Evolutionary conservation across 2,888 invertebrate genomes (phyloP).

Genomic region (Nomada lathburiana): DNA sequence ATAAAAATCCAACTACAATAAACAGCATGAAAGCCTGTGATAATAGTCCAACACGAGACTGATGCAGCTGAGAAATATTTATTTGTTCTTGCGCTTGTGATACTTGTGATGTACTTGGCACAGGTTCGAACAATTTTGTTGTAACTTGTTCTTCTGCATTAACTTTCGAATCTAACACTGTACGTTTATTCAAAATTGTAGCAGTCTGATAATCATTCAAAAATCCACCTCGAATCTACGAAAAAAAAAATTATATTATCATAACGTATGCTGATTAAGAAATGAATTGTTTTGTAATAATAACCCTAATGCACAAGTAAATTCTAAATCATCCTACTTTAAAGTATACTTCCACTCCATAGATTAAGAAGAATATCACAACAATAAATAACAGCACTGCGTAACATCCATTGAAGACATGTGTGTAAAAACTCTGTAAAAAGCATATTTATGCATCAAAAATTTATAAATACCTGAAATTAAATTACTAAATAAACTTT

Average conservation of each 20-base stretch:
- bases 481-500: background rate
- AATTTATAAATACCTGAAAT: constrained; percentile 13
- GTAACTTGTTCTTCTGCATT: constrained; percentile 85
- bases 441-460: constrained; percentile 54
- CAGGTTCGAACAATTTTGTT: constrained; percentile 81
- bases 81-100: constrained; percentile 85
- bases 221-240: constrained; percentile 93
- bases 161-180: constrained; percentile 75
- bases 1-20: constrained; percentile 94
- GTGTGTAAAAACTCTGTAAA: constrained; percentile 90
- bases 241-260: constrained; percentile 23
- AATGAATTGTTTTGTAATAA: background rate
- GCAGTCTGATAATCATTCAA: constrained; percentile 89
- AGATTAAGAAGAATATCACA: constrained; percentile 96
- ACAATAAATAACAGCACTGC: constrained; percentile 95
- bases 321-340: constrained; percentile 87
- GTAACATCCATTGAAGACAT: constrained; percentile 96
- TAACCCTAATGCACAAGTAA: background rate
- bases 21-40: constrained; percentile 96
- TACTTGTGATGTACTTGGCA: constrained; percentile 75
- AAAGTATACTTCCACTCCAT: constrained; percentile 97
- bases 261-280: background rate
- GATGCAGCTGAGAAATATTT: constrained; percentile 95
- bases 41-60: constrained; percentile 94
- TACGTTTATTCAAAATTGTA: constrained; percentile 85